A percentile compares a stretch with the other conserved stretches of the same genome.
Conservation (phyloP, 1,140 invertebrate species). For the Trachelipus rathkii region DNA sequence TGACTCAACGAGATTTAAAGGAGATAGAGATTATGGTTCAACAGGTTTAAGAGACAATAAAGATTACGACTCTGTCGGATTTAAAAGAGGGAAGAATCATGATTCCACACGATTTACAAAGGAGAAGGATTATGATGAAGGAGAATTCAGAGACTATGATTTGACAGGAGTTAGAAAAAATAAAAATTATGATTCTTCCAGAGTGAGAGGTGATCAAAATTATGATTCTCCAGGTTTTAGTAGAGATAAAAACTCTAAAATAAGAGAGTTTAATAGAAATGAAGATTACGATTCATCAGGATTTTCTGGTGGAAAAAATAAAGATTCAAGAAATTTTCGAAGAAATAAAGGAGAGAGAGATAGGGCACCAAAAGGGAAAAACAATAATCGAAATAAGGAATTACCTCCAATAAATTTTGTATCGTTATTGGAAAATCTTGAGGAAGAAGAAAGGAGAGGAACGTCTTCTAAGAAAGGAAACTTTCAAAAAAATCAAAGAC, state of each 20-base stretch:
- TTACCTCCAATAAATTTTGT: not conserved
- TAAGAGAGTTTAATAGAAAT: not conserved
- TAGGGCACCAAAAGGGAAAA: no score
- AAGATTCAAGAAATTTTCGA: not conserved
- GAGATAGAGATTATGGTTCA: no score
- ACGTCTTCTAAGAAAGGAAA: not conserved
- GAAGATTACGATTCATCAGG: not conserved
- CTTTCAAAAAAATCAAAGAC: not conserved
- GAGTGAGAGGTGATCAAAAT: not conserved
- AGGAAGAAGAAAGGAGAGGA: not conserved
- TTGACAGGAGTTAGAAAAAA: no score
- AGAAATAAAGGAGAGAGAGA: no score
- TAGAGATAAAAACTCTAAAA: not conserved
- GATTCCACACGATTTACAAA: no score
- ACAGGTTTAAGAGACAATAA: no score
- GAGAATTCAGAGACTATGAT: no score
- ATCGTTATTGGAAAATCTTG: not conserved
- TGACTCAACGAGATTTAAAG: no score
- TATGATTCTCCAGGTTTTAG: not conserved
- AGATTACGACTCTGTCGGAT: no score
- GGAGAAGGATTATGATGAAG: no score
- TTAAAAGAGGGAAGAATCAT: no score
- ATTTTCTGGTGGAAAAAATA: not conserved
- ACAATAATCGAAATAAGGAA: not conserved
- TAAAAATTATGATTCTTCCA: not conserved